Evolutionary conservation across 2,888 invertebrate species (phyloP).

Genomic region (Mechanitis mazaeus): DNA sequence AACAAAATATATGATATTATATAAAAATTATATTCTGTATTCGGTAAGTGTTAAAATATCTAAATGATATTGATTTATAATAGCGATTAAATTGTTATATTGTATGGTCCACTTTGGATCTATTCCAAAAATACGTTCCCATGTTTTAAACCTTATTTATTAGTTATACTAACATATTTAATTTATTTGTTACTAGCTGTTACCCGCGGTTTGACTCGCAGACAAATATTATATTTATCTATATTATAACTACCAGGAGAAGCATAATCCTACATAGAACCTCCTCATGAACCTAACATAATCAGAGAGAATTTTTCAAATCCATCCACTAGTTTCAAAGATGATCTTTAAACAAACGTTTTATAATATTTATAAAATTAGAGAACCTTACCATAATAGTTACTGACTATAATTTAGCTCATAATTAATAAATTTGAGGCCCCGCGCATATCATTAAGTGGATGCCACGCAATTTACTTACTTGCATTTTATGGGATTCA

Average conservation of each 20-base stretch:
- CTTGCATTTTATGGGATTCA: constrained; percentile 62
- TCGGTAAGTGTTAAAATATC: not conserved
- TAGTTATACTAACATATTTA: constrained; percentile 1
- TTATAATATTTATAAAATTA: not conserved
- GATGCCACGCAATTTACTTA: constrained; percentile 34
- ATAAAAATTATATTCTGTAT: too few relatives aligned
- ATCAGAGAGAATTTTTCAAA: too few relatives aligned
- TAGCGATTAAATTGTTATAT: constrained; percentile 6
- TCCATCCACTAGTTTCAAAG: too few relatives aligned
- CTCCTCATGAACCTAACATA: too few relatives aligned
- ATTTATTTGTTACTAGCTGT: too few relatives aligned
- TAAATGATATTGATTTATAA: not conserved
- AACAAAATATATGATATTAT: not conserved
- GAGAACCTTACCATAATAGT: too few relatives aligned
- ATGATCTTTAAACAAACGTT: not conserved
- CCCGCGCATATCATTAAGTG: constrained; percentile 29
- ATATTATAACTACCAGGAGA: too few relatives aligned
- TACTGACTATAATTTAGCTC: constrained; percentile 7
- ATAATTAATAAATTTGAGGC: constrained; percentile 19
- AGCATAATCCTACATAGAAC: too few relatives aligned
- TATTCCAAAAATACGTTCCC: constrained; percentile 9
- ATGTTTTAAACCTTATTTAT: constrained; percentile 13
- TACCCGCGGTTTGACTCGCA: too few relatives aligned
- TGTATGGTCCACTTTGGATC: constrained; percentile 12
- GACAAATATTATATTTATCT: too few relatives aligned